phyloP scores from a whole-genome alignment of 2,888 invertebrate genomes.

The Phyllotreta cruciferae region DNA sequence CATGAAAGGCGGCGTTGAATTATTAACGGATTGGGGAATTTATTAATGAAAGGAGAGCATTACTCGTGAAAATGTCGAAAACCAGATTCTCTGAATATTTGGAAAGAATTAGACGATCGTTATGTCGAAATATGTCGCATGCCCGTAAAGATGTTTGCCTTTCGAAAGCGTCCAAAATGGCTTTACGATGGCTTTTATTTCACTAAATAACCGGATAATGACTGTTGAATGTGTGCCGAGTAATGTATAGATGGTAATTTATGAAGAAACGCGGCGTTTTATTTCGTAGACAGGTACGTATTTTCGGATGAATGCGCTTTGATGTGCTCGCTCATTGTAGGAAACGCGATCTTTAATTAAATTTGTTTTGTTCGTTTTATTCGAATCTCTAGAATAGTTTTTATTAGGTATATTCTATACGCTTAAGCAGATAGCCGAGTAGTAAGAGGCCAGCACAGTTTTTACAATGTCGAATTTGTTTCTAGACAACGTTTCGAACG shows the following conservation, averaged over 20 bases:
- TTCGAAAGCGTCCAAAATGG: constrained; percentile 17
- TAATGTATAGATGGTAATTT: constrained; percentile 17
- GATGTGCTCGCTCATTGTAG: no score
- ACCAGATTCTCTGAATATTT: constrained; percentile 25
- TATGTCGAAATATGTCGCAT: constrained; percentile 21
- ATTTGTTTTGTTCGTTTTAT: no score
- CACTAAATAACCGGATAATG: constrained; percentile 24
- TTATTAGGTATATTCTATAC: no score
- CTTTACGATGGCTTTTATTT: constrained; percentile 24
- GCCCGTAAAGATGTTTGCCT: constrained; percentile 17
- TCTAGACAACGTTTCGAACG: no score
- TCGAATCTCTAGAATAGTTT: no score
- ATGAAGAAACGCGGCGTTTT: constrained; percentile 13
- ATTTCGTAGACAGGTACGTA: background rate
- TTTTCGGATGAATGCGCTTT: no score
- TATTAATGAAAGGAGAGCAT: constrained; percentile 8
- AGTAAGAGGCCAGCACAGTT: no score
- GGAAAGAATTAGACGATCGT: constrained; percentile 26
- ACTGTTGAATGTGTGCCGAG: constrained; percentile 20
- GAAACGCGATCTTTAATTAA: no score
- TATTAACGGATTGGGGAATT: background rate
- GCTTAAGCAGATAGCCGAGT: no score
- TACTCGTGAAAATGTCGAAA: constrained; percentile 28
- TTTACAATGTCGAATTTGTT: no score
- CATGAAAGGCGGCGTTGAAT: no score